These are phyloP conservation scores for Halocynthia roretzi DNA, from an alignment of 23 tunicate genomes.

Conservation along the genomic window DNA sequence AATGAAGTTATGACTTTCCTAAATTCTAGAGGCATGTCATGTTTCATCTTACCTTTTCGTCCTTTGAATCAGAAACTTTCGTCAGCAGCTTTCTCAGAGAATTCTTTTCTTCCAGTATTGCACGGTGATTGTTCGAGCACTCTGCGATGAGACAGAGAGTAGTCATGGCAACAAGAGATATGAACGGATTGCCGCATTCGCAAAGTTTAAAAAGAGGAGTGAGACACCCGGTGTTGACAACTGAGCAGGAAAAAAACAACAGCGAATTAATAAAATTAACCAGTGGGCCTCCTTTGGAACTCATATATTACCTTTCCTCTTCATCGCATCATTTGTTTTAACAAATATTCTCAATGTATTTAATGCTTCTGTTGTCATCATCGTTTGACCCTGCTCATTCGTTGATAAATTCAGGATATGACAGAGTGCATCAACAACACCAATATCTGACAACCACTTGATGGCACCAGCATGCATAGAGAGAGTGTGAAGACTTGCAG, in stretches of 20 bases:
- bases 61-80: conserved; percentile 35
- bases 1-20: neutral
- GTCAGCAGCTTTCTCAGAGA: conserved; percentile 34
- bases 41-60: conserved; percentile 50
- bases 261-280: too few relatives aligned
- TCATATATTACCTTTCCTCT: conserved; percentile 34
- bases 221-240: conserved; percentile 40
- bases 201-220: conserved; percentile 37
- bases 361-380: conserved; percentile 29
- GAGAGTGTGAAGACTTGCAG: conserved; percentile 55
- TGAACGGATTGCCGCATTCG: conserved; percentile 35
- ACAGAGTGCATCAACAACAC: conserved; percentile 38
- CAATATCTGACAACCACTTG: conserved; percentile 57
- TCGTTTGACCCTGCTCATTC: neutral
- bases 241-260: conserved; percentile 5
- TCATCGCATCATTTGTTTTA: conserved; percentile 56
- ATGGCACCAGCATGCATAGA: conserved; percentile 42
- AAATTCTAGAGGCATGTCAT: neutral
- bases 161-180: conserved; percentile 61
- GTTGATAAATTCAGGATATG: conserved; percentile 25
- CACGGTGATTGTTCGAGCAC: conserved; percentile 47
- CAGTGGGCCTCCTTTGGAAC: too few relatives aligned
- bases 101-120: conserved; percentile 41
- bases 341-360: conserved; percentile 53
- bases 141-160: conserved; percentile 67